Evolutionary conservation across 1,140 invertebrate genomes (phyloP), one percentile per base, ranked within the genome.

Genomic region (Microvelia longipes): DNA sequence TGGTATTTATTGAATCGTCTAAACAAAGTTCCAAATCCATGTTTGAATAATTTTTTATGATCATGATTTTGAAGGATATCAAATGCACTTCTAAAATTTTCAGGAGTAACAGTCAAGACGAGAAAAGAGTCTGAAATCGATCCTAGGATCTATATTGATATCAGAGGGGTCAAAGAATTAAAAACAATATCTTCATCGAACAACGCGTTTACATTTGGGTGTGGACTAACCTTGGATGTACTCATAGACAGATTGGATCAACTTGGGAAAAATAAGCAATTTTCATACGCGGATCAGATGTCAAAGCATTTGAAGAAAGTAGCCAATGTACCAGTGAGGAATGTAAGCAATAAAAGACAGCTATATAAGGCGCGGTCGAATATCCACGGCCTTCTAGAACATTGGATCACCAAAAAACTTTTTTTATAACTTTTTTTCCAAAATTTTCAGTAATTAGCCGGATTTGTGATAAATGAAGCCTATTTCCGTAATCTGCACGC

Each of bases 251-350:
- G 82, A 2, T 88, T 89, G 71, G 75, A 80, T 14, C 79, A 50
- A 50, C 81, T 64, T 81, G 83, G 14, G 78, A 82, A 0, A 79
- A 77, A 35, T 50, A 5, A 19, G 1, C 79, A 79, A 73, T 85
- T 80, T 75, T 74, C 71, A 60, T 85, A 85, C 70, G 77, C 83
- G 50, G 71, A 74, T 1, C 79, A 82, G 29, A 74, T 88, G 19
- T 83, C 81, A 27, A 78, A 84, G 68, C 87, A 88, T 74, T 80
- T 90, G 69, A 85, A 89, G 74, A 77, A 88, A 68, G 84, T 89
- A 66, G 88, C 87, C 0, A 87, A 86, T 78, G 80, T 87, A 1
- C 83, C 87, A 19, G 85, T 90, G 1, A 81, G 87, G 77, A 90
- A 89, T 82, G 87, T 89, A 75, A 82, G 85, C n/a, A n/a, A n/a